Percentiles rank a stretch among this genome's conserved stretches.
phyloP scores from a whole-genome alignment of 1,140 invertebrate species.

The Drosophila biarmipes region DNA sequence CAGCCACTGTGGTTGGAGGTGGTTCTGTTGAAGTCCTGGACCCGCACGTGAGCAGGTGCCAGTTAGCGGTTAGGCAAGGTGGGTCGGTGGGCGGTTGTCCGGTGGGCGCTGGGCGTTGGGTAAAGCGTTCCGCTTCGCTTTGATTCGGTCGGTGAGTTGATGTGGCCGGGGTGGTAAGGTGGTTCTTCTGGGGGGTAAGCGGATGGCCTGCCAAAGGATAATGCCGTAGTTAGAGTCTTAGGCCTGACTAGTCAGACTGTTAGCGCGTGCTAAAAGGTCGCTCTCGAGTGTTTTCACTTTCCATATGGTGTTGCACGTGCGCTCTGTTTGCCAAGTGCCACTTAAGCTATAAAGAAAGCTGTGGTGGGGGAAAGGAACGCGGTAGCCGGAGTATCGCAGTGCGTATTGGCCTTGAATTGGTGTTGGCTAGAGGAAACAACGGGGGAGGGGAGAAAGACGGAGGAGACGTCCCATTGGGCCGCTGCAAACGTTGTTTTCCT shows the following conservation, averaged over 20 bases:
- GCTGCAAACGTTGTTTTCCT: constrained; percentile 26
- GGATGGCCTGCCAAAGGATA: constrained; percentile 35
- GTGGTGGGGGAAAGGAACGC: constrained; percentile 9
- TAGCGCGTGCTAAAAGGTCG: constrained; percentile 65
- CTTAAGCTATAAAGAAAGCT: constrained; percentile 51
- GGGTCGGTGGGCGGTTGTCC: constrained; percentile 21
- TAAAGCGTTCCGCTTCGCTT: neutral
- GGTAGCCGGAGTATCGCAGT: constrained; percentile 27
- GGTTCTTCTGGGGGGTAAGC: constrained; percentile 13
- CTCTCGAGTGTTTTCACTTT: constrained; percentile 77
- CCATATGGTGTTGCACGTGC: constrained; percentile 67
- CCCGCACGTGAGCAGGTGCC: constrained; percentile 55
- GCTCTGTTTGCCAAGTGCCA: constrained; percentile 67
- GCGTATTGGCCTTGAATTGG: constrained; percentile 59
- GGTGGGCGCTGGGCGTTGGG: constrained; percentile 16
- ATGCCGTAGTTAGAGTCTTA: constrained; percentile 33
- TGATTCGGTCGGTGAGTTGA: constrained; percentile 1
- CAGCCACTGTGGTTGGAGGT: constrained; percentile 17
- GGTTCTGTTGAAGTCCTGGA: constrained; percentile 24
- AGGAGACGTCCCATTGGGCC: constrained; percentile 31
- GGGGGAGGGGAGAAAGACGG: neutral
- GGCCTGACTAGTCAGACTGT: constrained; percentile 58
- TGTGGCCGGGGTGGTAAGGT: neutral
- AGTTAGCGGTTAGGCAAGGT: constrained; percentile 65
- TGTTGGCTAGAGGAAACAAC: constrained; percentile 6